phyloP scores from a whole-genome alignment of 2,888 invertebrate species.

The Mimachlamys varia region DNA sequence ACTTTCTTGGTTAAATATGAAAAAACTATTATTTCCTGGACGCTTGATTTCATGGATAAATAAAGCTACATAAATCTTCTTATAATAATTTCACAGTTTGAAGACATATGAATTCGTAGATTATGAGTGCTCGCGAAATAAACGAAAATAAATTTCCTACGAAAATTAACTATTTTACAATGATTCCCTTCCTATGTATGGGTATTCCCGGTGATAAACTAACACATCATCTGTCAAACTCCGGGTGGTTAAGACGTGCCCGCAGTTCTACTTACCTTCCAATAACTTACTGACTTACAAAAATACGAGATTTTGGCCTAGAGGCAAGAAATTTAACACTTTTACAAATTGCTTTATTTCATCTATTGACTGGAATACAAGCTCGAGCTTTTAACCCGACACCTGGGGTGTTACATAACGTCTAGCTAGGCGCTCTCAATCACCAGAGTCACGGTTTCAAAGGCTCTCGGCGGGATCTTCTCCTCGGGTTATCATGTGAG shows the following conservation, averaged over 20 bases:
- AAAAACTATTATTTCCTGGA: too few species aligned
- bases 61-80: too few species aligned
- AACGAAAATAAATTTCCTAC: too few species aligned
- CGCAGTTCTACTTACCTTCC: constrained; percentile 8
- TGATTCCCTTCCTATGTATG: background rate
- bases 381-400: constrained; percentile 15
- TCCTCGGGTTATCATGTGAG: background rate
- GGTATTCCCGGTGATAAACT: background rate
- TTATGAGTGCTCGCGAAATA: too few species aligned
- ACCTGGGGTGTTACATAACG: constrained; percentile 24
- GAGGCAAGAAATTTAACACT: constrained; percentile 31
- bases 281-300: constrained; percentile 31
- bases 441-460: constrained; percentile 23
- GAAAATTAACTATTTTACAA: too few species aligned
- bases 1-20: too few species aligned
- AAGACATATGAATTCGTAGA: too few species aligned
- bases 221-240: constrained; percentile 12
- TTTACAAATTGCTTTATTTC: constrained; percentile 30
- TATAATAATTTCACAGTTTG: too few species aligned
- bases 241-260: background rate
- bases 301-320: constrained; percentile 25
- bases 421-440: constrained; percentile 1
- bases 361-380: constrained; percentile 33
- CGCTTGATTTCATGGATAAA: too few species aligned
- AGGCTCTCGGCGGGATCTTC: background rate